Evolutionary conservation across 30 jellyfish, hydroid and myxozoan genomes (phyloP).

Genomic region (Turritopsis dohrnii): DNA sequence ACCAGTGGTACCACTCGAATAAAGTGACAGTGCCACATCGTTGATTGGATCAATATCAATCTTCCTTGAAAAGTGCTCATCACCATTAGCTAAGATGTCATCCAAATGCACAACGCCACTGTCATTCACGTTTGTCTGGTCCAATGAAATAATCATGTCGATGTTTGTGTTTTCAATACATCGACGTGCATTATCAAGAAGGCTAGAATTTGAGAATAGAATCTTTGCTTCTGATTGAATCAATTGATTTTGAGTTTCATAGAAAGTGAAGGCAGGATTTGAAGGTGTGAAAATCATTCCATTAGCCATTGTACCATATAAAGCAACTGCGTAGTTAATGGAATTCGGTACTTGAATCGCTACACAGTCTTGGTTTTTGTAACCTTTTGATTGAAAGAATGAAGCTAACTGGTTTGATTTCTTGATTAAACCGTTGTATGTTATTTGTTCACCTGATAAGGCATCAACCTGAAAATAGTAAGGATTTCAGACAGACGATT

Average conservation of each 20-base stretch:
- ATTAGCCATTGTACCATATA: slow-evolving; percentile 56
- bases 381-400: slow-evolving; percentile 30
- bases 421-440: slow-evolving; percentile 27
- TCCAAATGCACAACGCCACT: slow-evolving; percentile 52
- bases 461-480: slow-evolving; percentile 54
- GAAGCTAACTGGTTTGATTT: slow-evolving; percentile 49
- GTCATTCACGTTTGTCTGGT: slow-evolving; percentile 28
- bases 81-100: slow-evolving; percentile 45
- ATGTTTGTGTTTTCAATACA: slow-evolving; percentile 54
- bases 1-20: slow-evolving; percentile 97
- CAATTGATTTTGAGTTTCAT: slow-evolving; percentile 58
- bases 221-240: slow-evolving; percentile 50
- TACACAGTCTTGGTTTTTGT: slow-evolving; percentile 38
- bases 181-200: slow-evolving; percentile 45
- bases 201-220: slow-evolving; percentile 37
- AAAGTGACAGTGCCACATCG: slow-evolving; percentile 49
- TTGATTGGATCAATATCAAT: not conserved
- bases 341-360: slow-evolving; percentile 57
- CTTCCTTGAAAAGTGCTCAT: slow-evolving; percentile 15
- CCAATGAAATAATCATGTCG: slow-evolving; percentile 46
- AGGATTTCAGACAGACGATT: not conserved
- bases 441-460: slow-evolving; percentile 36
- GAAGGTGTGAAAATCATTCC: slow-evolving; percentile 54
- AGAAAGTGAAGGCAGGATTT: slow-evolving; percentile 61
- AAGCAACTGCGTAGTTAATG: slow-evolving; percentile 38